Evolutionary conservation across 2,888 invertebrate genomes (phyloP), one percentile per base, ranked within the genome.

Genomic region (Endomychus coccineus): DNA sequence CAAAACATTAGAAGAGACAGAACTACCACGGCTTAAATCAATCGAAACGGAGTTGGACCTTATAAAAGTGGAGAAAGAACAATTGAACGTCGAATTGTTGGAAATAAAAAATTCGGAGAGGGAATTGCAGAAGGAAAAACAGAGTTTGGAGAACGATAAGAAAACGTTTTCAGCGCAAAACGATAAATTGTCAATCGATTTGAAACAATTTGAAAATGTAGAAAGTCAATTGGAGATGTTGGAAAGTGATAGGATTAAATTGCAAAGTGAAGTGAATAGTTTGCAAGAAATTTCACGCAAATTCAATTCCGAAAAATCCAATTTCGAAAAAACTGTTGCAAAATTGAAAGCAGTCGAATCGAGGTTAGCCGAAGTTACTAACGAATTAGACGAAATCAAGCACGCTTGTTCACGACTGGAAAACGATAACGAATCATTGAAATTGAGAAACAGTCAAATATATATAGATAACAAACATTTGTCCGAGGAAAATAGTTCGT

Each of bases 401-500:
- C 17, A 12, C n/a, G 27, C 15, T 21, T n/a, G 24, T 2, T 15
- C 13, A 23, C 51, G 48, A 37, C 27, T 49, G 2, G 37, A 37
- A 3, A 35, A 46, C 27, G 61, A 62, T 49, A 52, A 59, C n/a
- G 32, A 41, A 2, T 55, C 56, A 42, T 42, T 65, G 9, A 49
- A 53, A 28, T 34, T 42, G 29, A 48, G 58, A 29, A 53, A 61
- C 23, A 49, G 45, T 5, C 54, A 61, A 41, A 42, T 64, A 4
- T 46, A 54, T 1, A 40, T 49, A 1, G 64, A 65, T 35, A 60
- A 62, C 41, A 51, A 54, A 16, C 51, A 55, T 16, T 40, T 61
- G 5, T 45, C 51, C 13, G 55, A 59, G 23, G 64, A 63, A 42
- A 59, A 61, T 33, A 58, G 59, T 30, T 44, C 35, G 16, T 34